A percentile compares a stretch with the other conserved stretches of the same genome.
Conservation (phyloP, 2,888 invertebrate genomes). For the Atrina japonica region DNA sequence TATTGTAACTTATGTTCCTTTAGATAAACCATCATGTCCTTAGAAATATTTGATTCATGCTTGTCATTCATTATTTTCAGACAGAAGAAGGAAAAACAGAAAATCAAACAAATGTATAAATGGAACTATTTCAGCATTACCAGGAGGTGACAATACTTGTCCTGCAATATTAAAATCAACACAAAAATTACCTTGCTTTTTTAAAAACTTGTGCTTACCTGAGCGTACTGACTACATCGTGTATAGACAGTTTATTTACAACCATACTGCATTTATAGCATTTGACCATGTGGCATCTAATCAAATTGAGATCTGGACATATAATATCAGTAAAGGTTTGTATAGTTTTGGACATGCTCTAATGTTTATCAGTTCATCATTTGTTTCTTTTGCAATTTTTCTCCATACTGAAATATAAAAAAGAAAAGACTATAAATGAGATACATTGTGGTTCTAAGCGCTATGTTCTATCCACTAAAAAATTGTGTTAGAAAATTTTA, state of each 20-base stretch:
- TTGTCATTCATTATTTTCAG: neutral
- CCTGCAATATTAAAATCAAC: conserved; percentile 8
- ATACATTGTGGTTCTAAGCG: too few relatives aligned
- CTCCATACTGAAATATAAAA: too few relatives aligned
- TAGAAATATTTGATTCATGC: too few relatives aligned
- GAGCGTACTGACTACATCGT: conserved; percentile 49
- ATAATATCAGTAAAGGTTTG: conserved; percentile 59
- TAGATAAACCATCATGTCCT: too few relatives aligned
- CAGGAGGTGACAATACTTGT: neutral
- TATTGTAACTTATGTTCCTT: too few relatives aligned
- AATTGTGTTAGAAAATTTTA: too few relatives aligned
- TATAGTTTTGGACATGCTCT: too few relatives aligned
- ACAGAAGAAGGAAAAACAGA: conserved; percentile 10
- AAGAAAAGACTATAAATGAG: too few relatives aligned
- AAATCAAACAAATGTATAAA: conserved; percentile 15
- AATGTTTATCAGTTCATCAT: too few relatives aligned
- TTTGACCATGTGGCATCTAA: conserved; percentile 60
- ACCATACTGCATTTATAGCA: conserved; percentile 49
- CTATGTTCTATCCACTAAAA: too few relatives aligned
- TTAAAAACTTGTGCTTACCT: conserved; percentile 42
- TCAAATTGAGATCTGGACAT: conserved; percentile 58
- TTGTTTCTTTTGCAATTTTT: too few relatives aligned
- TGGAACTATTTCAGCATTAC: neutral
- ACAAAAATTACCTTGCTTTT: conserved; percentile 13
- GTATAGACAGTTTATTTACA: conserved; percentile 37